phyloP scores from a whole-genome alignment of 2,888 invertebrate species.

The Halocaridina rubra region DNA sequence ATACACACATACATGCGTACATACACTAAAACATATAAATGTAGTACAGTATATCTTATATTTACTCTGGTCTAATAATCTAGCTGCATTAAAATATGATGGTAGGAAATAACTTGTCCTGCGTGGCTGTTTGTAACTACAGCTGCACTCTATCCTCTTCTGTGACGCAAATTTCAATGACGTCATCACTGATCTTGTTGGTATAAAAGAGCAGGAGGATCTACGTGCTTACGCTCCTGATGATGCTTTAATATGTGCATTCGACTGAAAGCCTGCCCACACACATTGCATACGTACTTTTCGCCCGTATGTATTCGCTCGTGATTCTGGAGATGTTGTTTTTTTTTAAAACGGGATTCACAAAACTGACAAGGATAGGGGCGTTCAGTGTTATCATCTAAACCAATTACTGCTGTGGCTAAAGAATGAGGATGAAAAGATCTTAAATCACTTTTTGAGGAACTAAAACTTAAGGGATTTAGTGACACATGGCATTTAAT shows the following conservation, averaged over 20 bases:
- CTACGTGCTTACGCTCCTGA: slow-evolving; percentile 52
- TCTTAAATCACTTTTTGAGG: background rate
- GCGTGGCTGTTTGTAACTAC: too few species aligned
- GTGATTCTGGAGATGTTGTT: slow-evolving; percentile 63
- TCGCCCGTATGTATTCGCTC: slow-evolving; percentile 63
- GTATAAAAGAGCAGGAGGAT: slow-evolving; percentile 22
- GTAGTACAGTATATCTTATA: too few species aligned
- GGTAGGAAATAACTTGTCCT: too few species aligned
- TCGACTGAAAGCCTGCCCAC: slow-evolving; percentile 63
- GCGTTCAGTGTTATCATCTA: slow-evolving; percentile 42
- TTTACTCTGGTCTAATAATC: too few species aligned
- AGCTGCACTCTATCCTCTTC: too few species aligned
- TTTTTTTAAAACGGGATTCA: slow-evolving; percentile 62
- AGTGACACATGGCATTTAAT: slow-evolving; percentile 3
- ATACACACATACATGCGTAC: too few species aligned
- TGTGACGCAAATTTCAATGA: too few species aligned
- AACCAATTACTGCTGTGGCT: background rate
- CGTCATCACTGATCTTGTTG: slow-evolving; percentile 28
- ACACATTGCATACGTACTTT: slow-evolving; percentile 61
- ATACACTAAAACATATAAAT: too few species aligned
- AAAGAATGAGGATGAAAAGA: background rate
- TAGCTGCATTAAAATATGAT: too few species aligned
- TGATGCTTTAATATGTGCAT: slow-evolving; percentile 63
- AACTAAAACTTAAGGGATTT: slow-evolving; percentile 5
- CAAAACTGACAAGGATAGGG: slow-evolving; percentile 62